Evolutionary conservation across 2,113 vertebrate species (phyloP).

Genomic region (Hyla sarda): DNA sequence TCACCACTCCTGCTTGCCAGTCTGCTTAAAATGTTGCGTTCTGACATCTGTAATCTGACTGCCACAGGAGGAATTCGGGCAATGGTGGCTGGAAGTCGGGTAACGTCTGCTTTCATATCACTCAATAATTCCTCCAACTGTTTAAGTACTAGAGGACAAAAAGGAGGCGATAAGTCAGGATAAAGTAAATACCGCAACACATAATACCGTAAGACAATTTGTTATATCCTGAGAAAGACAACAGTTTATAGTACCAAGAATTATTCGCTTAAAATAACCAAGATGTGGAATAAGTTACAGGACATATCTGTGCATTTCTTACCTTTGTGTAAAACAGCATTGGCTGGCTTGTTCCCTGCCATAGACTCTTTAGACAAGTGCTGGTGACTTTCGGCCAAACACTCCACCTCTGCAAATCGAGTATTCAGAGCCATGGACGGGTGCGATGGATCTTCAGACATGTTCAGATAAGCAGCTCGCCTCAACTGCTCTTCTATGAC

Average conservation of each 20-base stretch:
- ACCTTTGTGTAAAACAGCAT: slow-evolving; percentile 98
- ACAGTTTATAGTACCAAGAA: too few species aligned
- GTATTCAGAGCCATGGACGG: slow-evolving; percentile 98
- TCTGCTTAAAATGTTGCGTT: slow-evolving; percentile 96
- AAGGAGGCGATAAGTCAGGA: neutral
- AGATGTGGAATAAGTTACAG: too few species aligned
- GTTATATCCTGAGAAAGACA: too few species aligned
- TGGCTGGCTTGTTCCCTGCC: slow-evolving; percentile 97
- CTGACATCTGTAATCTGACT: slow-evolving; percentile 95
- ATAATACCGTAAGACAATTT: too few species aligned
- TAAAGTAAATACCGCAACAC: neutral
- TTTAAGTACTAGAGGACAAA: slow-evolving; percentile 84
- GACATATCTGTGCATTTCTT: slow-evolving; percentile 26
- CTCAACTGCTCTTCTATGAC: slow-evolving; percentile 96
- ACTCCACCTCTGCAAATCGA: slow-evolving; percentile 96
- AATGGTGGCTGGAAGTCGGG: slow-evolving; percentile 92
- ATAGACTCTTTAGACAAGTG: slow-evolving; percentile 98
- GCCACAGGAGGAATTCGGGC: slow-evolving; percentile 95
- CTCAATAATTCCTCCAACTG: slow-evolving; percentile 97
- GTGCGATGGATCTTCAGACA: slow-evolving; percentile 95
- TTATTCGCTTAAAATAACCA: too few species aligned
- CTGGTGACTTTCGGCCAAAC: slow-evolving; percentile 96
- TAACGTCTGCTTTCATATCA: slow-evolving; percentile 98
- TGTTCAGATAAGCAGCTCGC: slow-evolving; percentile 94
- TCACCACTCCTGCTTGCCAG: slow-evolving; percentile 92